Conservation (phyloP, 2,888 invertebrate species). For the Eristalinus sepulchralis region DNA sequence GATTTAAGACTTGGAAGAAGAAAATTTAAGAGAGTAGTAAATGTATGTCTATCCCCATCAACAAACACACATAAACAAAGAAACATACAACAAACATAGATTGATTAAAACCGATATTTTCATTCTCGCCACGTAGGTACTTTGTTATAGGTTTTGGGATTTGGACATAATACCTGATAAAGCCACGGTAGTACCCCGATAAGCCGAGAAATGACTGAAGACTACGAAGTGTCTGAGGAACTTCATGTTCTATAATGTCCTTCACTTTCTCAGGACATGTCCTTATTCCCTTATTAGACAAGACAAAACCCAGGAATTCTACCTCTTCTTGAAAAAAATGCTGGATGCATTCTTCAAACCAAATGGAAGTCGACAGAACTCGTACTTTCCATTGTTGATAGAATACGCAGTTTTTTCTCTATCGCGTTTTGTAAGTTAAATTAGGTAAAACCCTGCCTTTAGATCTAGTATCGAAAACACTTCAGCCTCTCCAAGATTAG, state of each 20-base stretch:
- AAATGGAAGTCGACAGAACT: too few species aligned
- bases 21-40: too few species aligned
- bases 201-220: too few species aligned
- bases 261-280: slow-evolving; percentile 28
- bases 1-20: too few species aligned
- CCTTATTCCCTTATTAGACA: slow-evolving; percentile 29
- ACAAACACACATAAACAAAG: too few species aligned
- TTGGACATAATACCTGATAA: too few species aligned
- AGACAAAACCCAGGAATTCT: slow-evolving; percentile 27
- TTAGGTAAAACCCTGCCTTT: slow-evolving; percentile 16
- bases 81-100: too few species aligned
- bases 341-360: slow-evolving; percentile 18
- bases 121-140: too few species aligned
- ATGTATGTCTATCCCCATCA: too few species aligned
- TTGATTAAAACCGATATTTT: too few species aligned
- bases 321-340: slow-evolving; percentile 25
- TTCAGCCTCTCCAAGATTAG: slow-evolving; percentile 1
- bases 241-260: slow-evolving; percentile 27
- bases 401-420: slow-evolving; percentile 21
- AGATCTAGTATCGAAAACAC: slow-evolving; percentile 8
- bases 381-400: too few species aligned
- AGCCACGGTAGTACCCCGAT: too few species aligned
- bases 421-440: slow-evolving; percentile 3
- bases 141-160: neutral
- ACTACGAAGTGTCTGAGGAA: slow-evolving; percentile 3